phyloP scores from a whole-genome alignment of 2,797 vertebrate species.

The Spinibarbus caldwelli region DNA sequence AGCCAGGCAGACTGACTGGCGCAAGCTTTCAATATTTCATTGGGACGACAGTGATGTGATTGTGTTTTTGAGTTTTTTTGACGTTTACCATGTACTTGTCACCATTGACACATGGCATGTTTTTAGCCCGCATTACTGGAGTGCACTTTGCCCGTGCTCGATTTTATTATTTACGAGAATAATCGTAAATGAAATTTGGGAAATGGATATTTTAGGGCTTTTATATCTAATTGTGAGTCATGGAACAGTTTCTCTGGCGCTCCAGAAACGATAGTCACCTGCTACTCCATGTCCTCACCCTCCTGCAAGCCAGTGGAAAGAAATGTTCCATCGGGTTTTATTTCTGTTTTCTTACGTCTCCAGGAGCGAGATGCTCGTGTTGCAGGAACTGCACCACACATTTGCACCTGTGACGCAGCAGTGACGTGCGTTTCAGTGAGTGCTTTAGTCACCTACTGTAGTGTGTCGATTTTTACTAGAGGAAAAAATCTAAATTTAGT shows the following conservation, averaged over 20 bases:
- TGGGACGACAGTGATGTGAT: conserved; percentile 27
- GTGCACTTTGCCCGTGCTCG: conserved; percentile 9
- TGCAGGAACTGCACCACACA: conserved; percentile 35
- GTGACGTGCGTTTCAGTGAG: conserved; percentile 48
- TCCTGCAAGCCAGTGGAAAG: conserved; percentile 53
- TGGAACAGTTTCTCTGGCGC: conserved; percentile 38
- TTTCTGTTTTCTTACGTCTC: conserved; percentile 49
- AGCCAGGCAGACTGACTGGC: conserved; percentile 55
- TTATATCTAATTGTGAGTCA: conserved; percentile 52
- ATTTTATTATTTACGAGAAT: conserved; percentile 53
- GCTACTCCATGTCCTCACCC: conserved; percentile 48
- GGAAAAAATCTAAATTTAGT: conserved; percentile 53
- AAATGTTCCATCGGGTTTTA: conserved; percentile 38
- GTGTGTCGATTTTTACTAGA: conserved; percentile 35
- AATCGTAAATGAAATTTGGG: conserved; percentile 44
- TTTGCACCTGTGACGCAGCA: conserved; percentile 42
- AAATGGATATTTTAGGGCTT: conserved; percentile 44
- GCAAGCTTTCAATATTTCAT: conserved; percentile 41
- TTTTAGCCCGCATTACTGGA: conserved; percentile 1
- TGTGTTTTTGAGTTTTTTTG: conserved; percentile 26
- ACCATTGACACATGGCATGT: conserved; percentile 45
- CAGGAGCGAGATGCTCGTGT: conserved; percentile 13
- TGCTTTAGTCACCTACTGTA: conserved; percentile 15
- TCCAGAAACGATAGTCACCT: conserved; percentile 53
- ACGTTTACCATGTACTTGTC: conserved; percentile 21